Evolutionary conservation across 2,888 invertebrate genomes (phyloP).

Genomic region (Empis stercorea): DNA sequence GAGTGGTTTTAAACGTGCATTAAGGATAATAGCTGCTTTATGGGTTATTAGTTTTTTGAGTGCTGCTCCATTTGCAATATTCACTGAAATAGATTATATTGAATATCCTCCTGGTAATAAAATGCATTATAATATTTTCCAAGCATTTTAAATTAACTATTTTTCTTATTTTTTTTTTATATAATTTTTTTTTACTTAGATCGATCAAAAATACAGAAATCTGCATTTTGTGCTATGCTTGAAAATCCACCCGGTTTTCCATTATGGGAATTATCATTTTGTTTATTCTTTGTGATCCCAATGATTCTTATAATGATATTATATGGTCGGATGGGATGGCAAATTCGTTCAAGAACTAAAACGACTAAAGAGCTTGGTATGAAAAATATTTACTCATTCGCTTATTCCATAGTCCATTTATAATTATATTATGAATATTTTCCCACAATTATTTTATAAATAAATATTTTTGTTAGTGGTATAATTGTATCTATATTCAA

Average conservation of each 20-base stretch:
- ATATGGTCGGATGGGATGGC: conserved; percentile 65
- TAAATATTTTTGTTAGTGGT: too few species aligned
- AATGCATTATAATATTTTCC: background rate
- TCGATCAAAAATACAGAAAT: conserved; percentile 46
- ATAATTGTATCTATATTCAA: background rate
- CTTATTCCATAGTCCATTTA: too few species aligned
- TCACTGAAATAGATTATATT: conserved; percentile 61
- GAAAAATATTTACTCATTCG: conserved; percentile 6
- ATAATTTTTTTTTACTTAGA: conserved; percentile 27
- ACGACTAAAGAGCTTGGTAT: conserved; percentile 37
- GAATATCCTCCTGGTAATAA: conserved; percentile 52
- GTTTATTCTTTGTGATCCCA: conserved; percentile 69
- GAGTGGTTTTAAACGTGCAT: conserved; percentile 69
- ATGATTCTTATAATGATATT: conserved; percentile 61
- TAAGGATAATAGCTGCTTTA: conserved; percentile 60
- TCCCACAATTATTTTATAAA: too few species aligned
- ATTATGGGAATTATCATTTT: conserved; percentile 65
- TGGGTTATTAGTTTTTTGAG: conserved; percentile 65
- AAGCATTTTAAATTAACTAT: too few species aligned
- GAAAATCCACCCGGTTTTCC: conserved; percentile 48
- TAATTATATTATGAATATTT: too few species aligned
- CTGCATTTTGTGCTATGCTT: conserved; percentile 68
- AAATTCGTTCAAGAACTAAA: conserved; percentile 44
- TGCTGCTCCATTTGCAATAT: conserved; percentile 64
- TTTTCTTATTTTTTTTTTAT: background rate